Base-by-base conservation (phyloP, 92 coral and sea anemone genomes). In the Umimayanthus chanpuru region DNA sequence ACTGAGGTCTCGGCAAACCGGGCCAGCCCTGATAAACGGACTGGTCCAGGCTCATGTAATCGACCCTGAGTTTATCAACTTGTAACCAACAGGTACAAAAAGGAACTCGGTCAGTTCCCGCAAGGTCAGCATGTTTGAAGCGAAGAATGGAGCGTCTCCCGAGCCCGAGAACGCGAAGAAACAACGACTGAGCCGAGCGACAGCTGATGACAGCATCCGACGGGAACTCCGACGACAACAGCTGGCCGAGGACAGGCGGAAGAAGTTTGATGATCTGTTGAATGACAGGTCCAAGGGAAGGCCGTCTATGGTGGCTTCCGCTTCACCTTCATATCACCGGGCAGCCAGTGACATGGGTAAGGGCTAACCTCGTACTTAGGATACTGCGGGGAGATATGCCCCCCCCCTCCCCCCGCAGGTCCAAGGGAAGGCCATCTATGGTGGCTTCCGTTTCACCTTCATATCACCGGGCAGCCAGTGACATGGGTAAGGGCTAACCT, bases 171-270 rank as follows among this genome's bases (percentile, higher is more conserved):
- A 85, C 30, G 77, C 85, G 21, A 71, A 80, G 88, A 90, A 86
- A 32, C 89, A 80, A 73, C 85, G 79, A 68, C 94, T 94, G 68
- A 89, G 94, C 84, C 97, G 97, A 76, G 97, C 98, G 28, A 90
- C 91, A 26, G 90, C 92, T 2, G 94, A 97, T 90, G 91, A 94
- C 87, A 97, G 98, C 89, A 91, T 97, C 81, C 94, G 93, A 40
- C 82, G 82, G 56, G 97, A 97, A 85, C 66, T 95, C 84, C 80
- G 87, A 55, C 95, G 99, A 43, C 98, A 95, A 83, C 91, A 94
- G 85, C 80, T 93, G 70, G 99, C 99, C 68, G 99, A 97, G 81
- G 95, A 95, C 68, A 85, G 99, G 74, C 86, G 93, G 68, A 86
- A 89, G 81, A 97, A 95, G 79, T 88, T 97, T 12, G 79, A 70